phyloP scores from a whole-genome alignment of 2,113 vertebrate genomes.

The Phocoena phocoena region DNA sequence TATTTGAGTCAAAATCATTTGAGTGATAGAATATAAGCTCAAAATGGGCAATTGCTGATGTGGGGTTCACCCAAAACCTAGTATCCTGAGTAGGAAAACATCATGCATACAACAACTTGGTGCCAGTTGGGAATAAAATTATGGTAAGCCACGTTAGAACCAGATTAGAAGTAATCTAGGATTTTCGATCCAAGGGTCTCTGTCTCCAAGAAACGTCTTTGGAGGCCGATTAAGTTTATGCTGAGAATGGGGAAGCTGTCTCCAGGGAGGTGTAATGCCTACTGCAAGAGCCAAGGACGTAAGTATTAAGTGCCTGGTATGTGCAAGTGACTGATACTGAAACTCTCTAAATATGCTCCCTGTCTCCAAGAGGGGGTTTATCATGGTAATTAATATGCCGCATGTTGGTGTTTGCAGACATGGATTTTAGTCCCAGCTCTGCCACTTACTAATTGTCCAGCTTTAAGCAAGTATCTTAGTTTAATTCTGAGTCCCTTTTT shows the following conservation, averaged over 20 bases:
- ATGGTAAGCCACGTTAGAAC: neutral
- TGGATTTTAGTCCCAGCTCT: neutral
- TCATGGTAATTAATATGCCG: neutral
- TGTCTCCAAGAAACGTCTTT: neutral
- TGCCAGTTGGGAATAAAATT: neutral
- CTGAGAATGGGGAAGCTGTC: neutral
- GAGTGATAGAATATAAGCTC: neutral
- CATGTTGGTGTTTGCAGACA: neutral
- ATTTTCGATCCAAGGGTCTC: neutral
- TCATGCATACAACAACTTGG: neutral
- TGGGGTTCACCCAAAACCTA: neutral
- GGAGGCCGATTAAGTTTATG: neutral
- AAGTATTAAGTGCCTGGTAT: neutral
- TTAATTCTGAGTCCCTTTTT: neutral
- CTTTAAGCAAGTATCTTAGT: neutral
- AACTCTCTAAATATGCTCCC: neutral
- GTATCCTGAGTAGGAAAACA: neutral
- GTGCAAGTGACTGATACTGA: neutral
- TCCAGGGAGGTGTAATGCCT: neutral
- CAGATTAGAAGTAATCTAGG: neutral
- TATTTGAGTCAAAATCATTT: slow-evolving; percentile 12
- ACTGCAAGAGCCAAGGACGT: neutral
- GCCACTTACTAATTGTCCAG: neutral
- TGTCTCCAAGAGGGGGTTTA: neutral
- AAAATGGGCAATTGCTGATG: neutral